Conservation (phyloP, 2,888 invertebrate genomes). For the Drosophila sordidapex region DNA sequence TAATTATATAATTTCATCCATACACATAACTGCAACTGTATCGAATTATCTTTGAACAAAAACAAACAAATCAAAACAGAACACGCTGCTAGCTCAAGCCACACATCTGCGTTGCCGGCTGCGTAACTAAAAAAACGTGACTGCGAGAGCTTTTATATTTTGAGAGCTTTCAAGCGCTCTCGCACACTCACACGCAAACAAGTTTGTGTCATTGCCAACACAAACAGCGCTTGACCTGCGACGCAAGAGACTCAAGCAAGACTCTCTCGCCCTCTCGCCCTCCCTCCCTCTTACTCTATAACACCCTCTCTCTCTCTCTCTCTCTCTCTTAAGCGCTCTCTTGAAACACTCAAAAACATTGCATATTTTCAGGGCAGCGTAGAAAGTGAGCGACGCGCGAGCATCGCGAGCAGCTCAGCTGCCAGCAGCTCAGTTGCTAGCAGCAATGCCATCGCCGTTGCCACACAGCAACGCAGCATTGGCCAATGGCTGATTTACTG, state of each 20-base stretch:
- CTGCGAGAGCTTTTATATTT: not conserved
- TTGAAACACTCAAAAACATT: conserved; percentile 18
- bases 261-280: not conserved
- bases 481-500: conserved; percentile 30
- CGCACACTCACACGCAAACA: not conserved
- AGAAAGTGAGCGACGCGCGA: conserved; percentile 44
- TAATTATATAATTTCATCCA: not conserved
- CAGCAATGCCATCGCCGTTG: conserved; percentile 19
- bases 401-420: conserved; percentile 52
- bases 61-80: not conserved
- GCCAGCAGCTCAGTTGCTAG: conserved; percentile 20
- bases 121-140: conserved; percentile 6
- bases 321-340: too few species aligned
- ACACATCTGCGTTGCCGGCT: not conserved
- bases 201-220: conserved; percentile 13
- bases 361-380: conserved; percentile 68
- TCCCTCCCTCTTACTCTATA: too few species aligned
- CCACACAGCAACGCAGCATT: conserved; percentile 9
- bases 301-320: not conserved
- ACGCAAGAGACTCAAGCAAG: not conserved
- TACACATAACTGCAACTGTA: not conserved
- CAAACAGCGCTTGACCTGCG: conserved; percentile 17
- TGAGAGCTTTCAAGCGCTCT: conserved; percentile 2
- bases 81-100: not conserved
- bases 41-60: conserved; percentile 6